Percentiles rank a stretch among this genome's conserved stretches.
Evolutionary conservation across 2,113 vertebrate genomes (phyloP).

Genomic region (Columba livia): DNA sequence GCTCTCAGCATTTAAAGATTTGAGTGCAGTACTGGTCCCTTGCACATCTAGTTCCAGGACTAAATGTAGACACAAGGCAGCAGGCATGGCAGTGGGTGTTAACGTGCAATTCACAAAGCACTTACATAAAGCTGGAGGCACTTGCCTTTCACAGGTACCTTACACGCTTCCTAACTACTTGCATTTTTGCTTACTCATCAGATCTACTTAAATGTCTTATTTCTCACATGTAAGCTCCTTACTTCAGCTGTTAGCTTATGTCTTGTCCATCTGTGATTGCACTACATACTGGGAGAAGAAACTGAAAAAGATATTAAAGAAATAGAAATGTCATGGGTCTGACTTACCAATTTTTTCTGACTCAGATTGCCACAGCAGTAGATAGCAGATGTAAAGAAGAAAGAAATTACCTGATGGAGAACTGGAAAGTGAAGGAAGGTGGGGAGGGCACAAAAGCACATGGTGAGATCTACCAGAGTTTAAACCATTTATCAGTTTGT

Average conservation of each 20-base stretch:
- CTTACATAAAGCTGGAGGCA: background rate
- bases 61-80: background rate
- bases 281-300: background rate
- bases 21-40: background rate
- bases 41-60: background rate
- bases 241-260: background rate
- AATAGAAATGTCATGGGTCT: background rate
- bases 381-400: background rate
- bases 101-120: background rate
- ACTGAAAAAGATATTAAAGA: background rate
- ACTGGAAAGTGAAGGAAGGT: slow-evolving; percentile 75
- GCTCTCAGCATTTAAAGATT: background rate
- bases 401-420: slow-evolving; percentile 78
- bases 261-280: background rate
- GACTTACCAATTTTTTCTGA: background rate
- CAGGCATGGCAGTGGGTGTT: background rate
- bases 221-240: background rate
- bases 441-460: slow-evolving; percentile 67
- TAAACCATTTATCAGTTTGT: slow-evolving; percentile 73
- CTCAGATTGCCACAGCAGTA: background rate
- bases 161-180: background rate
- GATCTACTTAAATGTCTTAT: background rate
- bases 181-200: background rate
- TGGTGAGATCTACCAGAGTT: slow-evolving; percentile 65
- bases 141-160: background rate